Base-by-base conservation (phyloP, 2,113 vertebrate species). In the Protomyctophum bolini region DNA sequence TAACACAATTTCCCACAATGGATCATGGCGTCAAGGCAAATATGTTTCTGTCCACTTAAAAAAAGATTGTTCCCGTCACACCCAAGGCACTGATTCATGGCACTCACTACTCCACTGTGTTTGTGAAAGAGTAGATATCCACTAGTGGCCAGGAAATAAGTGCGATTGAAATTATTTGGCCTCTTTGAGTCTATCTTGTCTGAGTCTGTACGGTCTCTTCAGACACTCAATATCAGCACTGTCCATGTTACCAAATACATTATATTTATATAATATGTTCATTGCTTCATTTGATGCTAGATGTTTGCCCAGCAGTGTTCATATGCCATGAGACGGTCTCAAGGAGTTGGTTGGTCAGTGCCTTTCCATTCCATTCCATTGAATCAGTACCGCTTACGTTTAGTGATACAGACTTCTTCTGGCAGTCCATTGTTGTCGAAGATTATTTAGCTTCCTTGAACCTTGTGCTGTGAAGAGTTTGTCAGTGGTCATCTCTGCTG, bases 31-130 rank as follows among this genome's bases (percentile, higher is more conserved):
- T 75, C 15, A 79, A 88, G 80, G 80, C 83, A 84, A 70, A 74
- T 57, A 64, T 72, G 68, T 72, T 73, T 47, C 10, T 15, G 15
- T 70, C 60, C 47, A 59, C 6, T 21, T 11, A 41, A 41, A 41
- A 41, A 41, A n/a, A 10, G 46, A 56, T 9, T 63, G 3, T 10
- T 41, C 12, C 58, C 61, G 57, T 70, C 28, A 70, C 33, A 74
- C 59, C 81, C 57, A 85, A 87, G 86, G 82, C 87, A 87, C 85
- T 72, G 77, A 75, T 75, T 70, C 79, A 70, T 72, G 45, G 61
- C 62, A 28, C 52, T 81, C 59, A 6, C 33, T 57, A 54, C 50
- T 58, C 28, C 66, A 68, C 67, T 62, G 73, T 83, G 72, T 58
- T 79, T 79, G 50, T 86, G 72, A 49, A 14, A 66, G 62, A 72